phyloP scores from a whole-genome alignment of 2,888 invertebrate species.

The Galeopsomyia nigrocyanea region DNA sequence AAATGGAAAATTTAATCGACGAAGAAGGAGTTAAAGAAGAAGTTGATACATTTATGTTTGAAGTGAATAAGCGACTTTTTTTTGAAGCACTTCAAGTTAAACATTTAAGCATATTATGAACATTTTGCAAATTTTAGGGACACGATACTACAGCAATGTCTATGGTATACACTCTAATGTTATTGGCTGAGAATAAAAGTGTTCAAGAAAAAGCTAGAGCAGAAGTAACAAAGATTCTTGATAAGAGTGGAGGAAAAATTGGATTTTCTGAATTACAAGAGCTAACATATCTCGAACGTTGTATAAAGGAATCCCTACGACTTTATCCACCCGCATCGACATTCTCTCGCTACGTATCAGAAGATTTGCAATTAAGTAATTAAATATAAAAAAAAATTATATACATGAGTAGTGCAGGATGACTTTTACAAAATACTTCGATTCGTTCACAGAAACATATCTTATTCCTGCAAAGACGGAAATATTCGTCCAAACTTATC shows the following conservation, averaged over 20 bases:
- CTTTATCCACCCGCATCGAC: conserved; percentile 79
- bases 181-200: conserved; percentile 70
- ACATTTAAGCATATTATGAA: too few relatives aligned
- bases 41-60: conserved; percentile 59
- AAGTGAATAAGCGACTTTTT: conserved; percentile 16
- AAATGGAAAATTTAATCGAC: conserved; percentile 53
- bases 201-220: conserved; percentile 58
- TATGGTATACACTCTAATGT: conserved; percentile 70
- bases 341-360: conserved; percentile 73
- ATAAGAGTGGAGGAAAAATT: conserved; percentile 70
- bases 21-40: conserved; percentile 61
- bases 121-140: conserved; percentile 65
- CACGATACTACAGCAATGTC: conserved; percentile 76
- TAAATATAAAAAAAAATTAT: not conserved
- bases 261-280: conserved; percentile 73
- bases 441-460: too few relatives aligned
- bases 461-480: too few relatives aligned
- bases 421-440: too few relatives aligned
- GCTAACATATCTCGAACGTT: conserved; percentile 78
- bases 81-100: too few relatives aligned
- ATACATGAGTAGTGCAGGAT: too few relatives aligned
- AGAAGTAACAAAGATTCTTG: conserved; percentile 66
- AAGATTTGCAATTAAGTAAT: conserved; percentile 68
- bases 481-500: too few relatives aligned
- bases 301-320: conserved; percentile 78